Evolutionary conservation across 2,888 invertebrate species (phyloP).

Genomic region (Neoaliturus tenellus): DNA sequence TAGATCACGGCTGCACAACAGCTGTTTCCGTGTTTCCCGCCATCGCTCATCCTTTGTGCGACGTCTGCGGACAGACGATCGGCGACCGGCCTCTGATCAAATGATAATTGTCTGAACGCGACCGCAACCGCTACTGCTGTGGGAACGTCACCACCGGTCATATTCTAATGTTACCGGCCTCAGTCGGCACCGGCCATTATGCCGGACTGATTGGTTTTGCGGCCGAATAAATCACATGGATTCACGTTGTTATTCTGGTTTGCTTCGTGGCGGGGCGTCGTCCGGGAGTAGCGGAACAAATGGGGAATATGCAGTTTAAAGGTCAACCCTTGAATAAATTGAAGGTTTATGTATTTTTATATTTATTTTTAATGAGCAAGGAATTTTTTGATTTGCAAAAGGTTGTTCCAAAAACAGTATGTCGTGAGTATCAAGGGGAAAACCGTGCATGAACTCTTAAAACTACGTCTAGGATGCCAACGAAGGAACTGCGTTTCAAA

Average conservation of each 20-base stretch:
- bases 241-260: slow-evolving; percentile 1
- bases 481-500: too few relatives aligned
- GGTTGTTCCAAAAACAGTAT: too few relatives aligned
- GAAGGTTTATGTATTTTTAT: too few relatives aligned
- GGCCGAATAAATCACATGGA: slow-evolving; percentile 19
- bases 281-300: too few relatives aligned
- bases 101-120: slow-evolving; percentile 32
- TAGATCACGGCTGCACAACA: slow-evolving; percentile 21
- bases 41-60: slow-evolving; percentile 38
- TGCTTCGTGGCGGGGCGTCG: not conserved
- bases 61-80: slow-evolving; percentile 30
- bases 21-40: slow-evolving; percentile 35
- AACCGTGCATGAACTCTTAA: too few relatives aligned
- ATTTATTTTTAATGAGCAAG: too few relatives aligned
- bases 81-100: slow-evolving; percentile 45
- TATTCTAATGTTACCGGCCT: slow-evolving; percentile 15
- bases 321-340: too few relatives aligned
- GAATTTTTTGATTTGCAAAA: too few relatives aligned
- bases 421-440: too few relatives aligned
- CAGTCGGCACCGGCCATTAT: not conserved
- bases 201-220: not conserved
- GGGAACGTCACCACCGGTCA: slow-evolving; percentile 32
- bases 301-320: too few relatives aligned
- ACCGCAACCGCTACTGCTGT: not conserved
- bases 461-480: too few relatives aligned